These are phyloP conservation scores for Spisula subtruncata DNA, from an alignment of 2,888 invertebrate genomes.

Conservation along the genomic window DNA sequence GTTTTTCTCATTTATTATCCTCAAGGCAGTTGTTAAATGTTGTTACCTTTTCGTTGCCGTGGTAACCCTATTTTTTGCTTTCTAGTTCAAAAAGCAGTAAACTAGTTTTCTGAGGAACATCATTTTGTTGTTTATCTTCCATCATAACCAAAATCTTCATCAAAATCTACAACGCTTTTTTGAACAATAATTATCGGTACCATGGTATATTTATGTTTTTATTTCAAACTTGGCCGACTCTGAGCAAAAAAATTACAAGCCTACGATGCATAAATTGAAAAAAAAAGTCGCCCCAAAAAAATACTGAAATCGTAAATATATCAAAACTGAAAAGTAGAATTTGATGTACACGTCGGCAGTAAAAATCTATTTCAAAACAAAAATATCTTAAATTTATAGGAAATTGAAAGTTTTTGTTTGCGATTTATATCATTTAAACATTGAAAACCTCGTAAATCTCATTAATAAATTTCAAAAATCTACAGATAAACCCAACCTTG, in stretches of 20 bases:
- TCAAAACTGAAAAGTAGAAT: not conserved
- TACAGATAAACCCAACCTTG: not conserved
- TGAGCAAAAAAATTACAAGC: slow-evolving; percentile 6
- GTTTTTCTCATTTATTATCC: slow-evolving; percentile 70
- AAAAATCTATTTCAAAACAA: not conserved
- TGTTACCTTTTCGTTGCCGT: slow-evolving; percentile 64
- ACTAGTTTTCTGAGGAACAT: slow-evolving; percentile 28
- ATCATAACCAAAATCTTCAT: slow-evolving; percentile 47
- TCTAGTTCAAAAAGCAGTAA: slow-evolving; percentile 39
- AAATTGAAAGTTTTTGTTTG: not conserved
- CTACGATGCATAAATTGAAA: slow-evolving; percentile 9
- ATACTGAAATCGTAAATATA: not conserved
- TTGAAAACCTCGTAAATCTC: not conserved
- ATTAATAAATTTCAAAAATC: not conserved
- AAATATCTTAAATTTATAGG: not conserved
- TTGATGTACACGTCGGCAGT: not conserved
- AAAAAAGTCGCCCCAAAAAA: not conserved
- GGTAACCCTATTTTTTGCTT: slow-evolving; percentile 58
- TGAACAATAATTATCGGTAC: slow-evolving; percentile 52
- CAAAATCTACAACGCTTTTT: slow-evolving; percentile 45
- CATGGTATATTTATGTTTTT: slow-evolving; percentile 25
- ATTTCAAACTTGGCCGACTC: slow-evolving; percentile 25
- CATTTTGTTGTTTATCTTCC: slow-evolving; percentile 57
- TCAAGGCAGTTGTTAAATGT: slow-evolving; percentile 65
- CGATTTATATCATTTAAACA: not conserved